Base-by-base conservation (phyloP, 1,140 invertebrate genomes). In the Conopomorpha cramerella region DNA sequence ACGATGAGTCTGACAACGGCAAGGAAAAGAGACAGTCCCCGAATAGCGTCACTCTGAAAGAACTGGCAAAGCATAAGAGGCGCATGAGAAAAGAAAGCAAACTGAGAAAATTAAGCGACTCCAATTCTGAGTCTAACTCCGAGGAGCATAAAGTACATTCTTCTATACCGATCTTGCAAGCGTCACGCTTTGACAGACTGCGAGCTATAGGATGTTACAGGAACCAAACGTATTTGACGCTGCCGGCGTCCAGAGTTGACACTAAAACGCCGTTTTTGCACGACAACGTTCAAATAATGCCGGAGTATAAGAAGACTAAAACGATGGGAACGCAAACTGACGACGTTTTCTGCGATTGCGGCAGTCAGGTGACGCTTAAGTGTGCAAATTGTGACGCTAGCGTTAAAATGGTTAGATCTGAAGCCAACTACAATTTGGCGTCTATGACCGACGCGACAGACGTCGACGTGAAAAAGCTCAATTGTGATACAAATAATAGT, bases 1-100 rank as follows among this genome's bases (percentile, higher is more conserved):
- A 84, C 44, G 82, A 83, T 14, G 83, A 85, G 42, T 73, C 72
- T 0, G 74, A 68, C 39, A 59, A 66, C 8, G 58, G 46, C 36
- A 52, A 48, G 14, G 49, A 41, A 36, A 41, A 45, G 45, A 48
- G 48, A 44, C 47, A 39, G 51, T 49, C 49, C 41, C 28, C 45
- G 44, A 51, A 32, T 38, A 37, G 53, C 13, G 55, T 53, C 31
- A 27, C 56, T 11, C 18, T 67, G 27, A 77, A 76, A 45, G 72
- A 78, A 35, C 70, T 77, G 40, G 74, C 72, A 4, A 78, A 78
- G 53, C 68, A 74, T 39, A 77, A 72, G 41, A 44, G 77, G 11
- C 51, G 68, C 16, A 36, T 72, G 45, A 46, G 68, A 13, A 79
- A 79, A 45, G 76, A 79, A 49, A 59, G 49, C 41, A 77, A 66